phyloP scores from a whole-genome alignment of 2,797 vertebrate species.

The Enoplosus armatus region DNA sequence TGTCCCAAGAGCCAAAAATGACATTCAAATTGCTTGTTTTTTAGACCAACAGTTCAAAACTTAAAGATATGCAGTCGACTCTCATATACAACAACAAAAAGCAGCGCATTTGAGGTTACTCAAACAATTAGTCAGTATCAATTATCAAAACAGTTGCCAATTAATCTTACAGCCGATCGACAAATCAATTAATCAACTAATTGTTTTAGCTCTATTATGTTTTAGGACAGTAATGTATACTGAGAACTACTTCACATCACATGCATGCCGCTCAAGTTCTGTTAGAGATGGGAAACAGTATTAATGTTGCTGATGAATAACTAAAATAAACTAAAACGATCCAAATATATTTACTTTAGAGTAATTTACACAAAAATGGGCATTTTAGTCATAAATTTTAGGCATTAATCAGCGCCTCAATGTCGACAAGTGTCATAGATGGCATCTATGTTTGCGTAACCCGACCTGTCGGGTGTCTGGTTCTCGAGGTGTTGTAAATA shows the following conservation, averaged over 20 bases:
- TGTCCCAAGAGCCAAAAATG: too few relatives aligned
- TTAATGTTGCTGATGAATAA: background rate
- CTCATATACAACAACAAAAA: too few relatives aligned
- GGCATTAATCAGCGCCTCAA: background rate
- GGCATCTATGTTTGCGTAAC: conserved; percentile 44
- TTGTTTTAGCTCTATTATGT: background rate
- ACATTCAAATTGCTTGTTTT: background rate
- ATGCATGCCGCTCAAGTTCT: background rate
- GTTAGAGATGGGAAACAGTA: background rate
- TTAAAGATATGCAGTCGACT: background rate
- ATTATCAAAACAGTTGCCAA: background rate
- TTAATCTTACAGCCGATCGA: background rate
- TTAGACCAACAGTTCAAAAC: background rate
- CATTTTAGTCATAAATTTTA: background rate
- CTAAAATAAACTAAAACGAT: background rate
- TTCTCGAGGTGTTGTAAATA: conserved; percentile 56
- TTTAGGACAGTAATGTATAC: background rate
- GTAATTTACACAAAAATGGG: background rate
- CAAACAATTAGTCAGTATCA: fast-evolving
- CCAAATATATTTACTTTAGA: background rate
- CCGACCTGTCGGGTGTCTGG: conserved; percentile 33
- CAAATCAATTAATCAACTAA: background rate
- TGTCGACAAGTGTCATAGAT: conserved; percentile 40
- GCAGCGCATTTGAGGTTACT: too few relatives aligned
- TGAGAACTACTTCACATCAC: background rate